Percentiles rank a stretch among this genome's conserved stretches.
Evolutionary conservation across 2,113 vertebrate genomes (phyloP).

Genomic region (Leucopsar rothschildi): DNA sequence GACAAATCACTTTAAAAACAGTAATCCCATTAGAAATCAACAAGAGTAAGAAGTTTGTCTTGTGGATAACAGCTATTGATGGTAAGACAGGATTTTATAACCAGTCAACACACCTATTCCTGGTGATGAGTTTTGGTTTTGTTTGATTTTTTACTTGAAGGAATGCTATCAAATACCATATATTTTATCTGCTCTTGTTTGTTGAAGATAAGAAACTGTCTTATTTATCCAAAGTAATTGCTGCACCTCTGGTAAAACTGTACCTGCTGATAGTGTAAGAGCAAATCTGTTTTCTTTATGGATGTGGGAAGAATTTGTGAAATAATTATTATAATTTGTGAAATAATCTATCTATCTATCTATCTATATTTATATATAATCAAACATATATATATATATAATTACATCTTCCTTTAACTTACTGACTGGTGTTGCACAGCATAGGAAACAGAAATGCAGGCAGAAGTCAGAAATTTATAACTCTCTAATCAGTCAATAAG

Average conservation of each 20-base stretch:
- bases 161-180: not conserved
- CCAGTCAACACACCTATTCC: not conserved
- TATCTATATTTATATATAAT: not conserved
- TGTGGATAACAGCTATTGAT: constrained; percentile 75
- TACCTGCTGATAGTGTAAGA: not conserved
- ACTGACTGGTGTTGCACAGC: not conserved
- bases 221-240: not conserved
- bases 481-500: not conserved
- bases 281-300: not conserved
- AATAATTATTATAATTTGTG: not conserved
- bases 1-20: constrained; percentile 67
- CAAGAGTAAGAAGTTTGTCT: constrained; percentile 57
- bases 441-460: not conserved
- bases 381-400: too few species aligned
- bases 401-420: not conserved
- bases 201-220: not conserved
- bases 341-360: too few species aligned
- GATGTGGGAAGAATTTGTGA: not conserved
- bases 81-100: constrained; percentile 55
- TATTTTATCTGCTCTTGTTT: not conserved
- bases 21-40: constrained; percentile 64
- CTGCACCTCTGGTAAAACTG: not conserved
- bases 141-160: not conserved
- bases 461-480: not conserved
- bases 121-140: not conserved